phyloP scores from a whole-genome alignment of 2,797 vertebrate species.

The Furcifer pardalis region DNA sequence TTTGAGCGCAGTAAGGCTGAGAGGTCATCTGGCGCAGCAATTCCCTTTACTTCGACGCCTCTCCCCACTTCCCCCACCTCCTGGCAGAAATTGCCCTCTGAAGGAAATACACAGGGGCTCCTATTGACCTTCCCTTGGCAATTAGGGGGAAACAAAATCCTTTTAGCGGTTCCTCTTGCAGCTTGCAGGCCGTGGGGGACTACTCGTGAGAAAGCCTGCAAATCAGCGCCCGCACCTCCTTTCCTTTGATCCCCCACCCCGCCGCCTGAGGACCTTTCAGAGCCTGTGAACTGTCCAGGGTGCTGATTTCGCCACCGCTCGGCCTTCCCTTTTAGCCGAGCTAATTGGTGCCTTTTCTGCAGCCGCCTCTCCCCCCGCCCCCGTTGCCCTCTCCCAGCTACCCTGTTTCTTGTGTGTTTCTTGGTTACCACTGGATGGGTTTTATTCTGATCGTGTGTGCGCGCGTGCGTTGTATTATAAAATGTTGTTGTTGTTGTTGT shows the following conservation, averaged over 20 bases:
- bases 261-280: neutral
- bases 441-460: too few species aligned
- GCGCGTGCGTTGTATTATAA: too few species aligned
- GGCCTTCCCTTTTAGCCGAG: neutral
- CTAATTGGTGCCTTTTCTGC: neutral
- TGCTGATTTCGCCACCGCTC: slow-evolving; percentile 65
- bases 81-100: neutral
- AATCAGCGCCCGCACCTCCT: neutral
- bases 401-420: too few species aligned
- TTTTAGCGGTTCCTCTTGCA: neutral
- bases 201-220: neutral
- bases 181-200: neutral
- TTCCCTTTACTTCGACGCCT: neutral
- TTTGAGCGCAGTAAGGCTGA: neutral
- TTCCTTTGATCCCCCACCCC: too few species aligned
- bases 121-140: neutral
- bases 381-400: too few species aligned
- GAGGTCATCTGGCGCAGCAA: neutral
- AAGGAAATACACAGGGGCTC: neutral
- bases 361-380: too few species aligned
- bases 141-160: neutral
- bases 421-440: neutral
- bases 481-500: too few species aligned
- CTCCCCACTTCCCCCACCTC: too few species aligned
- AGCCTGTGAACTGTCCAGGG: slow-evolving; percentile 69